Base-by-base conservation (phyloP, 2,113 vertebrate genomes). In the Dipodomys merriami region DNA sequence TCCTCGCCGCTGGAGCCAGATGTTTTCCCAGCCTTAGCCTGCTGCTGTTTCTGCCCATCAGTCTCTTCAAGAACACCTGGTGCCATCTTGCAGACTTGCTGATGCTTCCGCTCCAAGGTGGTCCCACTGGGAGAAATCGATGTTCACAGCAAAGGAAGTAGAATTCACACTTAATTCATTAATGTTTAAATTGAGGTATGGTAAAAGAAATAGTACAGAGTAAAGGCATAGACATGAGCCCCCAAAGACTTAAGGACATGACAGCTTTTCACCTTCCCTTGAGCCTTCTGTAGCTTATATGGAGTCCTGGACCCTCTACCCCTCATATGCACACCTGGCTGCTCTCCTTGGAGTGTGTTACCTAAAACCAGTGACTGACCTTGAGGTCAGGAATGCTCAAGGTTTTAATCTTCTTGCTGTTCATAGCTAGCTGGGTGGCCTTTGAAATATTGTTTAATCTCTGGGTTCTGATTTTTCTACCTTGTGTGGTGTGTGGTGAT, bases 361-460 rank as follows among this genome's bases (percentile, higher is more conserved):
- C 80, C 91, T 91, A 53, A 92, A 92, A 94, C 93, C 90, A 84
- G 46, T 2, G 6, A 0, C 68, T 85, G 95, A 81, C 80, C 72
- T 57, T 23, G 30, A 23, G 92, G 72, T 91, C 81, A 87, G 86
- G 46, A 72, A 62, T 60, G 74, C 86, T 68, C 39, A 35, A 67
- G 53, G 62, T 94, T 86, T 89, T 86, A 68, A 82, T 93, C 46
- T 85, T 82, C 88, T 20, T 82, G 80, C 60, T 20, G 22, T 25
- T 83, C 20, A 2, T 60, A 57, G 71, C 91, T 80, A 68, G 49
- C 68, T 81, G 91, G 84, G 94, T 96, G 94, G 94, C 69, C 94
- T 95, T 81, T 39, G 93, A 87, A 94, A 94, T 96, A 93, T 60
- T 82, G 86, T 83, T 92, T 87, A 79, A 85, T 62, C 53, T 83